phyloP scores from a whole-genome alignment of 2,113 vertebrate species.

The Nanorana parkeri region DNA sequence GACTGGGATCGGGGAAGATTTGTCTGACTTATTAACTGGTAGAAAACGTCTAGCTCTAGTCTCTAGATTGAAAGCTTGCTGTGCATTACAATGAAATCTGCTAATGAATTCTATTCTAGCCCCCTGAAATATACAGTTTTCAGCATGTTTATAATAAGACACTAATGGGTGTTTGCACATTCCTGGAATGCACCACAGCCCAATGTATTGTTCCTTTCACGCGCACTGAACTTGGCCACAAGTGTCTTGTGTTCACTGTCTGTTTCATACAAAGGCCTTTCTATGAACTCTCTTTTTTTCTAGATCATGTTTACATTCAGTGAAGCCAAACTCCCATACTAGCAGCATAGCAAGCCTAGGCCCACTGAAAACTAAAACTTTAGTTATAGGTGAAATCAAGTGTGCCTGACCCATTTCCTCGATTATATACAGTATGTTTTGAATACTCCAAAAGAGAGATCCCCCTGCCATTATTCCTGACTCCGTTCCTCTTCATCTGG shows the following conservation, averaged over 20 bases:
- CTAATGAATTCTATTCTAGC: too few relatives aligned
- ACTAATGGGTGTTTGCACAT: conserved; percentile 1
- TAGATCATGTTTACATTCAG: not conserved
- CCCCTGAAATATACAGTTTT: not conserved
- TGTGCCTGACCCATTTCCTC: too few relatives aligned
- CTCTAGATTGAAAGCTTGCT: not conserved
- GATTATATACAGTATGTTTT: too few relatives aligned
- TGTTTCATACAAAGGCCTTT: not conserved
- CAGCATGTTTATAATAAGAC: not conserved
- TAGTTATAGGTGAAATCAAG: too few relatives aligned
- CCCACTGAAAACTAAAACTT: too few relatives aligned
- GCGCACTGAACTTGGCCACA: not conserved
- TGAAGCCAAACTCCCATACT: not conserved
- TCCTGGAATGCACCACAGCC: not conserved
- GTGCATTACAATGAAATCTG: not conserved
- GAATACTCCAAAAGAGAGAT: too few relatives aligned
- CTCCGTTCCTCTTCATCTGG: too few relatives aligned
- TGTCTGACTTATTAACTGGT: conserved; percentile 11
- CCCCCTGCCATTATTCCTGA: too few relatives aligned
- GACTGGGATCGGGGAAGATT: not conserved
- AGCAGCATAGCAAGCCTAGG: not conserved
- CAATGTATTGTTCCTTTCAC: conserved; percentile 14
- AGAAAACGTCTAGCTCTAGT: not conserved
- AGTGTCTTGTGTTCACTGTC: not conserved
- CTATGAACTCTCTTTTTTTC: conserved; percentile 19